These are phyloP conservation scores for Antheraea mylitta DNA, from an alignment of 1,140 invertebrate species.

Conservation along the genomic window DNA sequence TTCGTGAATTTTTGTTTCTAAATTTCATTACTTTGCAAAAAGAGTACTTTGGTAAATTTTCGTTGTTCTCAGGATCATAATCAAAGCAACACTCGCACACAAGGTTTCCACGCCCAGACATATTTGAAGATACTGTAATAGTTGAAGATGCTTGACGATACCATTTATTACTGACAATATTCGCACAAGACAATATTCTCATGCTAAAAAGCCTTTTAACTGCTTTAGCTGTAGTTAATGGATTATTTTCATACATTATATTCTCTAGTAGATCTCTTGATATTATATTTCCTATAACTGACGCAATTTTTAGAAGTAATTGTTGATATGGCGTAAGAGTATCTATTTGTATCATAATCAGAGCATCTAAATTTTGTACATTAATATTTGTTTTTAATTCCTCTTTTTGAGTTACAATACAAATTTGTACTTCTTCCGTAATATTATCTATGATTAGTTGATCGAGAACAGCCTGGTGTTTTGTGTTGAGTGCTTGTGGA, in stretches of 20 bases:
- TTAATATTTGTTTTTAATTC: conserved; percentile 61
- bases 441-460: conserved; percentile 42
- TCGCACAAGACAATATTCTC: conserved; percentile 60
- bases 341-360: conserved; percentile 78
- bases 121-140: conserved; percentile 31
- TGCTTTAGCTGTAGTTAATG: conserved; percentile 61
- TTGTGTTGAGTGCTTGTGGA: conserved; percentile 47
- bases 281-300: conserved; percentile 74
- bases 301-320: conserved; percentile 75
- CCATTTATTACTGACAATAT: conserved; percentile 35
- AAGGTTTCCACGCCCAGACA: conserved; percentile 31
- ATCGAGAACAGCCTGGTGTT: conserved; percentile 48
- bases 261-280: conserved; percentile 70
- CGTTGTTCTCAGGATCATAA: conserved; percentile 41
- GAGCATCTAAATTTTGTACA: conserved; percentile 65
- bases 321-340: conserved; percentile 76
- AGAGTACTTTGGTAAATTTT: conserved; percentile 72
- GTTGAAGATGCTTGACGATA: conserved; percentile 31
- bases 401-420: conserved; percentile 50
- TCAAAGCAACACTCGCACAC: conserved; percentile 65
- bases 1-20: conserved; percentile 64
- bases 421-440: conserved; percentile 48
- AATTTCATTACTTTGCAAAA: conserved; percentile 78
- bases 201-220: conserved; percentile 67
- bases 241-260: conserved; percentile 73